These are phyloP conservation scores for Drosophila testacea DNA, from an alignment of 2,888 invertebrate genomes.

Conservation along the genomic window DNA sequence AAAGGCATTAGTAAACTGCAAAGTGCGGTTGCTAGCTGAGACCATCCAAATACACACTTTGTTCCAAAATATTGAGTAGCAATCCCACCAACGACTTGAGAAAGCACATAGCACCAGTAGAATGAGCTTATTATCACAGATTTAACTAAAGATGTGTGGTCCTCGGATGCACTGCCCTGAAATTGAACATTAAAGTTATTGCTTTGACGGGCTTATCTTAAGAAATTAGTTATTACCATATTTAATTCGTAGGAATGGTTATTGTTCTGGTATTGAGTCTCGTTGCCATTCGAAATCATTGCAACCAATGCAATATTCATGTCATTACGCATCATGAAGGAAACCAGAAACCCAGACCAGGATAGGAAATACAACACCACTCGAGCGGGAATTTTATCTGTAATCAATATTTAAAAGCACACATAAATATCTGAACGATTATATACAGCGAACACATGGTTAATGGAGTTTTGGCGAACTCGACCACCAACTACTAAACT, in stretches of 20 bases:
- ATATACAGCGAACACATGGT: not conserved
- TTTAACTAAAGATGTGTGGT: slow-evolving; percentile 84
- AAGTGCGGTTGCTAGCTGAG: slow-evolving; percentile 89
- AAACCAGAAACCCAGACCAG: slow-evolving; percentile 90
- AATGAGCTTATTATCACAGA: slow-evolving; percentile 89
- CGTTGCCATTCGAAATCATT: slow-evolving; percentile 86
- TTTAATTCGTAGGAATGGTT: slow-evolving; percentile 37
- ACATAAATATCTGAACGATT: not conserved
- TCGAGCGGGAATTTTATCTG: slow-evolving; percentile 88
- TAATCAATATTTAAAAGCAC: slow-evolving; percentile 34
- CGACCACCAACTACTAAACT: not conserved
- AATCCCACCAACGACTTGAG: slow-evolving; percentile 89
- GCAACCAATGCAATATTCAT: slow-evolving; percentile 90
- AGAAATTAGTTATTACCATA: slow-evolving; percentile 59
- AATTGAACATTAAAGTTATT: slow-evolving; percentile 28
- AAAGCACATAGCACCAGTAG: slow-evolving; percentile 91
- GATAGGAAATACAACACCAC: slow-evolving; percentile 90
- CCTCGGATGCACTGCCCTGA: slow-evolving; percentile 84
- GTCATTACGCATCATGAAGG: slow-evolving; percentile 91
- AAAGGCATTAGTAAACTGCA: slow-evolving; percentile 89
- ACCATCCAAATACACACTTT: slow-evolving; percentile 89
- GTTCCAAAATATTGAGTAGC: slow-evolving; percentile 90
- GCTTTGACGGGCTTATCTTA: not conserved
- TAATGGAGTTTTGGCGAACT: not conserved
- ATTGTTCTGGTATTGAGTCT: slow-evolving; percentile 36